These are phyloP conservation scores for Lytechinus pictus DNA, from an alignment of 35 echinoderm and acorn worm species.

Conservation along the genomic window DNA sequence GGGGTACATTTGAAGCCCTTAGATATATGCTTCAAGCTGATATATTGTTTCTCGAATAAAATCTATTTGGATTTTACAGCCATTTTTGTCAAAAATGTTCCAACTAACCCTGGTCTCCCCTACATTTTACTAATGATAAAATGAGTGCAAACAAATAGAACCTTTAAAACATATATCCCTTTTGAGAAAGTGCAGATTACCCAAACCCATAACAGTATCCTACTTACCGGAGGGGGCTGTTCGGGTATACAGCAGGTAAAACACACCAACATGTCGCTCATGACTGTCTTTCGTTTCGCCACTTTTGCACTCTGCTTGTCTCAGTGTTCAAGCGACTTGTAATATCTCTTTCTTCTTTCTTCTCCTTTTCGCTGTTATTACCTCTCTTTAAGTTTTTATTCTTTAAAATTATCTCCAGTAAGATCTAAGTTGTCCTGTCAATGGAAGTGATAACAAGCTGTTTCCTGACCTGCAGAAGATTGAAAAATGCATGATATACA, in stretches of 20 bases:
- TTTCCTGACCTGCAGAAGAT: background rate
- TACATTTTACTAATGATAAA: too few species aligned
- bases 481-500: background rate
- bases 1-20: too few species aligned
- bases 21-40: too few species aligned
- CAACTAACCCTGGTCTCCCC: too few species aligned
- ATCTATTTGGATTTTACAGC: too few species aligned
- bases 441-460: background rate
- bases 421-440: background rate
- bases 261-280: conserved; percentile 67
- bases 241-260: conserved; percentile 67
- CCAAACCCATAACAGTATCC: background rate
- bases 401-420: background rate
- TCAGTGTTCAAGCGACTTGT: background rate
- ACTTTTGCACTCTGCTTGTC: background rate
- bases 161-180: too few species aligned
- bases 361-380: background rate
- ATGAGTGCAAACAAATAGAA: too few species aligned
- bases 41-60: too few species aligned
- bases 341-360: background rate
- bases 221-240: conserved; percentile 63
- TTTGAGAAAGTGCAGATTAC: too few species aligned
- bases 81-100: too few species aligned
- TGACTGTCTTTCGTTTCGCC: background rate
- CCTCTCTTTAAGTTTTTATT: background rate